A percentile compares a stretch with the other conserved stretches of the same genome.
Conservation (phyloP, 2,113 vertebrate genomes). For the Peromyscus maniculatus region DNA sequence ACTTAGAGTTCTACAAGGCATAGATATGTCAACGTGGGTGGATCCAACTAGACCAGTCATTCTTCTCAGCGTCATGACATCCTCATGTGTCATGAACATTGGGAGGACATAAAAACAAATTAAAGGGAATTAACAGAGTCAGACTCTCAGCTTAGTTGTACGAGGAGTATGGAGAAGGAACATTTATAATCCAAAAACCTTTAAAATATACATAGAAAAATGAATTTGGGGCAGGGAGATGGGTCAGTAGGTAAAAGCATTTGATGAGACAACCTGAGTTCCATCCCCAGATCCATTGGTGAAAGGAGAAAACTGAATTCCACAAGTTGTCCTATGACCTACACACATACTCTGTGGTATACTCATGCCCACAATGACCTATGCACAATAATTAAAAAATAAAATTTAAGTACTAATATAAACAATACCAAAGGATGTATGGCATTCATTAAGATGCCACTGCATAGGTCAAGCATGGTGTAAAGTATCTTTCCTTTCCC, state of each 20-base stretch:
- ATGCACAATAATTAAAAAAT: not conserved
- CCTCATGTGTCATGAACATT: conserved; percentile 47
- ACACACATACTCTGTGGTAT: not conserved
- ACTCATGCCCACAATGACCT: not conserved
- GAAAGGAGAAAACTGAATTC: not conserved
- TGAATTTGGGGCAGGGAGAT: not conserved
- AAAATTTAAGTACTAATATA: conserved; percentile 33
- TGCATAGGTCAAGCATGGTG: not conserved
- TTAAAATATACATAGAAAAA: not conserved
- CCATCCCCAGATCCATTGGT: not conserved
- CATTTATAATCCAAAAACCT: conserved; percentile 26
- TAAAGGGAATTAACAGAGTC: conserved; percentile 29
- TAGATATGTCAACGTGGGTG: not conserved
- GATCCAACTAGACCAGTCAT: conserved; percentile 54
- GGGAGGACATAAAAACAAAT: conserved; percentile 35
- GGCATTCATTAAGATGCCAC: not conserved
- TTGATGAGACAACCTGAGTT: not conserved
- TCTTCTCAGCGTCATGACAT: conserved; percentile 51
- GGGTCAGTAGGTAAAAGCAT: not conserved
- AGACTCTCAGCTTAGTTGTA: conserved; percentile 36
- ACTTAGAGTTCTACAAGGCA: conserved; percentile 32
- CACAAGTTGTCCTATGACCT: not conserved
- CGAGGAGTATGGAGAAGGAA: conserved; percentile 50
- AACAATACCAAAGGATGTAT: conserved; percentile 31
- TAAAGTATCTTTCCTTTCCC: conserved; percentile 17